Conservation (phyloP, 2,113 vertebrate genomes). For the Cercocebus atys region DNA sequence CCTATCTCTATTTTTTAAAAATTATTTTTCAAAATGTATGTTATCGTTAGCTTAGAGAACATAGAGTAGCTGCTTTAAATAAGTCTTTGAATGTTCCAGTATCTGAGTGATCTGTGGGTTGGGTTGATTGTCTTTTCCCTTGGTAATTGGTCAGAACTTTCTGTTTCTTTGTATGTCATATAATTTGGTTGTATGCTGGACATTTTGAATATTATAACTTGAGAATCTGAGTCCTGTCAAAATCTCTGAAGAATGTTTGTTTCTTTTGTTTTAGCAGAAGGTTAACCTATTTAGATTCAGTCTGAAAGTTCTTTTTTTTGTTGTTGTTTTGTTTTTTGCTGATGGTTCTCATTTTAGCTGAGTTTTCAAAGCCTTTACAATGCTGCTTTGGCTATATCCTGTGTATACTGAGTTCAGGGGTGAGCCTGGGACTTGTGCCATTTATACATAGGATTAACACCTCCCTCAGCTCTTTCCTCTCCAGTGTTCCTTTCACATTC, state of each 20-base stretch:
- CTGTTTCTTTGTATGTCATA: background rate
- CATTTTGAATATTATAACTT: slow-evolving; percentile 14
- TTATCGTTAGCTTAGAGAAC: background rate
- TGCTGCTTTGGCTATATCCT: background rate
- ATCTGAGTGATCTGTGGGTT: background rate
- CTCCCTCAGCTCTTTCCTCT: background rate
- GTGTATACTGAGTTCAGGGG: background rate
- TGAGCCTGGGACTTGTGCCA: background rate
- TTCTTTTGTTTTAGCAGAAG: background rate
- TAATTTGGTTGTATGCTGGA: background rate
- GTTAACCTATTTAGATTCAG: background rate
- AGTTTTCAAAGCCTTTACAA: background rate
- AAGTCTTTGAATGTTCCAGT: background rate
- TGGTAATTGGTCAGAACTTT: background rate
- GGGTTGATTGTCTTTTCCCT: background rate
- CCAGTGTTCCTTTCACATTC: background rate
- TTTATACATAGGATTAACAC: background rate
- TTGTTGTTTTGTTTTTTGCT: background rate
- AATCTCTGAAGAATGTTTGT: background rate
- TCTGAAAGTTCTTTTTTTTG: background rate
- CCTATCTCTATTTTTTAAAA: too few relatives aligned
- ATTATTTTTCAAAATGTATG: too few relatives aligned
- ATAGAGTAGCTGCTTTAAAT: background rate
- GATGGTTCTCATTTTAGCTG: slow-evolving; percentile 16
- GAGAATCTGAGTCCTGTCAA: background rate